Percentiles rank a stretch among this genome's conserved stretches.
Evolutionary conservation across 1,140 invertebrate genomes (phyloP).

Genomic region (Cyphomyrmex costatus): DNA sequence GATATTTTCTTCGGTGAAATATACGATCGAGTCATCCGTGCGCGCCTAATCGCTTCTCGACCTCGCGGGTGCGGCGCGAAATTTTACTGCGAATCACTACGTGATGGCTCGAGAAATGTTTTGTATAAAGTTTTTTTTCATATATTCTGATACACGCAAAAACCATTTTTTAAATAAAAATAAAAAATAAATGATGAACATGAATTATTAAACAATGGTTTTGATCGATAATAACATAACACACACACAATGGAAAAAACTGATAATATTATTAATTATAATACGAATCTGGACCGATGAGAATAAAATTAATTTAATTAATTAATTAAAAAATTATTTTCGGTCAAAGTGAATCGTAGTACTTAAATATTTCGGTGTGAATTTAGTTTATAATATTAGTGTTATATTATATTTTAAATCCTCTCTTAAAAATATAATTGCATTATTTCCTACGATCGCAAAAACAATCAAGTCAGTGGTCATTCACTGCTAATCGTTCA

Average conservation of each 20-base stretch:
- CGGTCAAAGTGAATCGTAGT: too few relatives aligned
- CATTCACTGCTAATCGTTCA: background rate
- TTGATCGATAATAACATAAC: background rate
- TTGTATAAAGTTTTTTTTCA: conserved; percentile 23
- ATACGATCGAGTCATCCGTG: conserved; percentile 59
- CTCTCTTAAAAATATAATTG: background rate
- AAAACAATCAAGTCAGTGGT: conserved; percentile 5
- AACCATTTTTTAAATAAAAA: background rate
- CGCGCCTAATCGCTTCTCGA: conserved; percentile 64
- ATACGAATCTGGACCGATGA: too few relatives aligned
- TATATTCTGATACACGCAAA: background rate
- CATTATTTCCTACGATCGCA: background rate
- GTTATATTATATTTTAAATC: background rate
- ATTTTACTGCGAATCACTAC: conserved; percentile 35
- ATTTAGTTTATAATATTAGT: too few relatives aligned
- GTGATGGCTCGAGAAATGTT: conserved; percentile 1
- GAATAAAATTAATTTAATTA: too few relatives aligned
- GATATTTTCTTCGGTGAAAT: conserved; percentile 47
- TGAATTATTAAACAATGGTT: background rate
- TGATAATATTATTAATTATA: background rate
- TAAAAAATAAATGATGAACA: background rate
- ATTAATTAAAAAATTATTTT: too few relatives aligned
- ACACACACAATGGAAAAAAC: too few relatives aligned
- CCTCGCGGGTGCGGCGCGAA: conserved; percentile 28
- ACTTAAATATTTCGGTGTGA: too few relatives aligned